Base-by-base conservation (phyloP, 2,888 invertebrate species). In the Amphipoea lucens region DNA sequence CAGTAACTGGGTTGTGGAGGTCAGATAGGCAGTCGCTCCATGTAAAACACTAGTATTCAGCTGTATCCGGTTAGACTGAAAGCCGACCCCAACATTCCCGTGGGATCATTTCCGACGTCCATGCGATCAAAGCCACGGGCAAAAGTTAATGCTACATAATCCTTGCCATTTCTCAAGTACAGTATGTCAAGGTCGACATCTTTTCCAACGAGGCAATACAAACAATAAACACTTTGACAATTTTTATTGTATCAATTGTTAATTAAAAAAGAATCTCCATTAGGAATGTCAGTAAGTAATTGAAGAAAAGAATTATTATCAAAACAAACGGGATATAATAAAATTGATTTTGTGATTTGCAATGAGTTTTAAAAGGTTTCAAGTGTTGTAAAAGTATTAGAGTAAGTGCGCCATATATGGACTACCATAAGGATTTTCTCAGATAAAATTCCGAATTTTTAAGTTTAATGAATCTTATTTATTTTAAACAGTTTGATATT, bases 221-320 rank as follows among this genome's bases (percentile, higher is more conserved):
- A 85, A 81, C 23, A 81, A n/a, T 0, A 68, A 60, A 51, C 23
- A 45, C 6, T 72, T 72, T 62, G 29, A 20, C 54, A 14, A 12
- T 71, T 29, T 29, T 29, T 29, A 29, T 29, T 20, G 14, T 62
- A 57, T 86, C 45, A 74, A 60, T 82, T 86, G 40, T 82, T 78
- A 77, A 83, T 83, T 83, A 82, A 78, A 78, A 78, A 78, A 40
- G 36, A 72, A 78, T 77, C 78, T 74, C 54, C 40, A 40, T 3
- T 62, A n/a, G 12, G 20, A 74, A 63, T 48, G 54, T 36, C 5
- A 40, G 20, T 54, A 65, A 40, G 20, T 54, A 65, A 51, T n/a
- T 48, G 14, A n/a, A 65, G 14, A 51, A 60, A 12, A 2, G 40
- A 75, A 20, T 45, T 36, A 14, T 75, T 20, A 62, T 62, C 2